phyloP scores from a whole-genome alignment of 2,797 vertebrate genomes.

The Margarornis squamiger region DNA sequence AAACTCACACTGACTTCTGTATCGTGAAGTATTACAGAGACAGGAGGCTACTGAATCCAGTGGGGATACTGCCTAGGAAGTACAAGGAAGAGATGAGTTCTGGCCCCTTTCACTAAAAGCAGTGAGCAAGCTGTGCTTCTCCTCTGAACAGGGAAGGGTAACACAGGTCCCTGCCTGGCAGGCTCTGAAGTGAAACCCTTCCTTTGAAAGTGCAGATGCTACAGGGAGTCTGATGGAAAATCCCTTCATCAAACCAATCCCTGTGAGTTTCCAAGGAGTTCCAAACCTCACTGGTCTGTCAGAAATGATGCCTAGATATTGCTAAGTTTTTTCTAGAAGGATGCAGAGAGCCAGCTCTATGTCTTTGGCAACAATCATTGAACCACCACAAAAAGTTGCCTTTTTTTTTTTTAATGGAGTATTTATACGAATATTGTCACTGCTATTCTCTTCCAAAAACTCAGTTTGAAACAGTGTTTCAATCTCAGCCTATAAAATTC shows the following conservation, averaged over 20 bases:
- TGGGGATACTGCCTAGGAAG: neutral
- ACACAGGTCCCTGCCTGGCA: neutral
- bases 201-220: neutral
- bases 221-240: neutral
- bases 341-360: neutral
- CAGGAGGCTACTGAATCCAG: neutral
- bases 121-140: neutral
- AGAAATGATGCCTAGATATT: neutral
- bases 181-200: neutral
- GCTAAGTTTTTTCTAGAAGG: neutral
- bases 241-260: constrained; percentile 5
- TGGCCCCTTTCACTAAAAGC: neutral
- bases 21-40: neutral
- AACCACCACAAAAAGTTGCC: neutral
- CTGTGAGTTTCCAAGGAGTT: neutral
- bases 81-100: neutral
- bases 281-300: neutral
- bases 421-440: constrained; percentile 28
- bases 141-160: neutral
- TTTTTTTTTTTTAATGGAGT: neutral
- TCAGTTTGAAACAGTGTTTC: constrained; percentile 43
- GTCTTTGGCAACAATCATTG: constrained; percentile 29
- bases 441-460: constrained; percentile 51
- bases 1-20: neutral
- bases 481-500: neutral